phyloP scores from a whole-genome alignment of 2,888 invertebrate species.

The Lordiphosa andalusiaca region DNA sequence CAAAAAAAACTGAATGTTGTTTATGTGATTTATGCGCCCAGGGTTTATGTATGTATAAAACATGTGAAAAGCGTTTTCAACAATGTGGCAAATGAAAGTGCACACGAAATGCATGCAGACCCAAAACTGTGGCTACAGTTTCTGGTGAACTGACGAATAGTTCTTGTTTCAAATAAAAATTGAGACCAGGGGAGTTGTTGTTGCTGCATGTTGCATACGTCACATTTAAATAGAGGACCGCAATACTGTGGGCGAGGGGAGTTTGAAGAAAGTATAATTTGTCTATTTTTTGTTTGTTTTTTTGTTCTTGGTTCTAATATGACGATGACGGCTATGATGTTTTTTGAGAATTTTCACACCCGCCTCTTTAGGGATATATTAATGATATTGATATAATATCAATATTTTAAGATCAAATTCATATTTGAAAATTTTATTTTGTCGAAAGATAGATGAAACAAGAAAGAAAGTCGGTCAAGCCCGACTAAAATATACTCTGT shows the following conservation, averaged over 20 bases:
- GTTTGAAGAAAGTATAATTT: not conserved
- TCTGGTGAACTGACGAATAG: conserved; percentile 7
- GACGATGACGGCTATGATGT: too few species aligned
- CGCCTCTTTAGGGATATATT: too few species aligned
- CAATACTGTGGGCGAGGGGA: too few species aligned
- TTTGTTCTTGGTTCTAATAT: too few species aligned
- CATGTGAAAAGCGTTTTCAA: conserved; percentile 45
- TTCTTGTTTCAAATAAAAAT: conserved; percentile 45
- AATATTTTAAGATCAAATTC: too few species aligned
- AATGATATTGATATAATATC: too few species aligned
- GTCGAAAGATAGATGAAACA: too few species aligned
- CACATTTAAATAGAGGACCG: not conserved
- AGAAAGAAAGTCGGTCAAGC: too few species aligned
- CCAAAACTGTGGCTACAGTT: conserved; percentile 3
- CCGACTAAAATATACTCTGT: too few species aligned
- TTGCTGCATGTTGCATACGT: conserved; percentile 7
- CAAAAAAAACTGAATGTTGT: conserved; percentile 69
- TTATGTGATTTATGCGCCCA: conserved; percentile 63
- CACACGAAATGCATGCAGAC: conserved; percentile 45
- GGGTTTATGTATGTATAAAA: conserved; percentile 7
- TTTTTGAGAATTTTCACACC: too few species aligned
- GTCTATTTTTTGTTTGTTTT: too few species aligned
- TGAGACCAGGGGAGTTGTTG: conserved; percentile 30
- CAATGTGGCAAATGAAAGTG: conserved; percentile 61
- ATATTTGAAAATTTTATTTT: too few species aligned